Evolutionary conservation across 2,113 vertebrate species (phyloP).

Genomic region (Steatornis caripensis): DNA sequence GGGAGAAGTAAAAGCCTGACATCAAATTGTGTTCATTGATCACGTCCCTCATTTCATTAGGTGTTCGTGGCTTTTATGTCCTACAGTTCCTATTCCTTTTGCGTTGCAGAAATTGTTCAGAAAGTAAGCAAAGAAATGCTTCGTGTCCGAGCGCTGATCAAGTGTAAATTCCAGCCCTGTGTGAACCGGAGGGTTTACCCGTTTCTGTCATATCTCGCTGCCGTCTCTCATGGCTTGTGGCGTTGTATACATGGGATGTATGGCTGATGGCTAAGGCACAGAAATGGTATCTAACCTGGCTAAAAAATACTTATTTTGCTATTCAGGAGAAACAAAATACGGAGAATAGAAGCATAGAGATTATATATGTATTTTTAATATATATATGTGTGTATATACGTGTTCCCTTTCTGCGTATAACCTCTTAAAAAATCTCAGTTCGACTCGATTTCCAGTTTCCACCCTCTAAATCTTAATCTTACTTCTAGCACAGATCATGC

Average conservation of each 20-base stretch:
- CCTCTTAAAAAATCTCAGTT: not conserved
- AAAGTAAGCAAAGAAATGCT: not conserved
- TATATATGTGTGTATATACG: too few species aligned
- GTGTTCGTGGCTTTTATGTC: not conserved
- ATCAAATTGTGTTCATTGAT: not conserved
- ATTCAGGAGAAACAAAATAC: not conserved
- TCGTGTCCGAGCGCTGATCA: fast-evolving
- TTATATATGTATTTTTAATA: too few species aligned
- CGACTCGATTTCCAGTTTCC: not conserved
- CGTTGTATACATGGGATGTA: fast-evolving
- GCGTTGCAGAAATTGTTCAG: not conserved
- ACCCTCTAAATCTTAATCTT: not conserved
- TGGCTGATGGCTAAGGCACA: not conserved
- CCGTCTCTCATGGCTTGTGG: fast-evolving
- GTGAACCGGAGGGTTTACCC: fast-evolving
- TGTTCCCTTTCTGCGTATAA: not conserved
- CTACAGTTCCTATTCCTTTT: not conserved
- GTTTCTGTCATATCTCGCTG: not conserved
- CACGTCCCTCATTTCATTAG: not conserved
- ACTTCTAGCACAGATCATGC: not conserved
- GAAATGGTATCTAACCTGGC: not conserved
- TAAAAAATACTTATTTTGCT: not conserved
- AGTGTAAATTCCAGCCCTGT: not conserved
- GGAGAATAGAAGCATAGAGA: not conserved
- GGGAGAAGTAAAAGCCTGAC: not conserved